Evolutionary conservation across 1,140 invertebrate species (phyloP), one percentile per base, ranked within the genome.

Genomic region (Zaprionus lachaisei): DNA sequence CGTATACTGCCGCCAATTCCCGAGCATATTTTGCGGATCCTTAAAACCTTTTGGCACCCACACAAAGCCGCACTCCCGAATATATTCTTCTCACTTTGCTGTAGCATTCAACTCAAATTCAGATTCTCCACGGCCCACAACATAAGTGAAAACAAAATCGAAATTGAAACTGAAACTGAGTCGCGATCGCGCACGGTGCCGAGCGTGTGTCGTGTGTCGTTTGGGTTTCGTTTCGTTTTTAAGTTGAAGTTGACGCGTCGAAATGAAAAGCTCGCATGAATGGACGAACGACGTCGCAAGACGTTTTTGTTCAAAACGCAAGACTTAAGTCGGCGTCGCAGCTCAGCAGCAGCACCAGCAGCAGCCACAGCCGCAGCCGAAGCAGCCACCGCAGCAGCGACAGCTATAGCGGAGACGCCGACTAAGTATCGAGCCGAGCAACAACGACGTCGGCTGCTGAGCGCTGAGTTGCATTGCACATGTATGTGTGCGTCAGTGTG

Each of bases 221-320:
- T 47, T n/a, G 41, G n/a, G 41, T 47, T 47, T 47, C 38, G 65
- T 65, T 55, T 72, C 70, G 62, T 77, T 77, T 66, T 57, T 37
- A 68, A 73, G 49, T 78, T 90, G 67, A 83, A 92, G 91, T 92
- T 92, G 86, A 90, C 91, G 89, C 91, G 91, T 87, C 82, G 91
- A 89, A 92, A 92, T 92, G 91, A 92, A 92, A 92, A 92, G 91
- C 91, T 92, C 80, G 91, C 91, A 87, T 92, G 91, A 92, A 92
- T 91, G 84, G 85, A 92, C 89, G 91, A 85, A 71, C 77, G 77
- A 69, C 81, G 78, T 79, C 77, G 91, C 89, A 89, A 92, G 91
- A 92, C 82, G 91, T 92, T 92, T 92, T 92, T 92, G 91, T 92
- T 91, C 73, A 76, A 91, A 90, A 86, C 79, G 54, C 55, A 79